Base-by-base conservation (phyloP, 2,797 vertebrate genomes). In the Ciconia nigra region DNA sequence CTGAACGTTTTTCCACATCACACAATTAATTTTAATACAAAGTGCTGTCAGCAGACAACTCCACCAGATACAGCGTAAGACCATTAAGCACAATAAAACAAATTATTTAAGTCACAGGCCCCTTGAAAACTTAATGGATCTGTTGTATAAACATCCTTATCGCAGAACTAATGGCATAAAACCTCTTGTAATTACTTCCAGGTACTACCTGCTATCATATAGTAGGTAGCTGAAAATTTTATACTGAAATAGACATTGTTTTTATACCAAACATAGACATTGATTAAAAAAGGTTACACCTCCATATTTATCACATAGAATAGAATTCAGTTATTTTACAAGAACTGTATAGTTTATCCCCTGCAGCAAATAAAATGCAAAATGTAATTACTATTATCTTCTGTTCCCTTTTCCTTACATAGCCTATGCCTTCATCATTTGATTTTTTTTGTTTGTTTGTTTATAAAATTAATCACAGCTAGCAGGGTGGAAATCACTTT, bases 391-490 rank as follows among this genome's bases (percentile, higher is more conserved):
- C 83, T 90, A 49, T 69, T 74, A 61, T 84, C 71, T 72, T 72
- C 84, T 92, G 89, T 87, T 98, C 96, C 94, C 70, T 95, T 92
- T 97, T 95, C 69, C 93, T 96, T 97, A 93, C 93, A 93, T 91
- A 98, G 98, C 97, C 93, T 86, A 22, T 81, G 91, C 95, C 96
- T 98, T 98, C 94, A 96, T 97, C 96, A 97, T 97, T 97, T 94
- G 92, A 95, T 95, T 98, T 97, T 96, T 91, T 96, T 96, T 98
- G 97, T 96, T 98, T 98, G 98, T 98, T 98, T 98, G 97, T 98
- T 98, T 98, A 98, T 98, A 98, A 98, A 98, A 99, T 99, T 99
- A 99, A 99, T 99, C 98, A 98, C 98, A 99, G 98, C 98, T 98
- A 99, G 99, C 98, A 98, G 98, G 98, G 98, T 94, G 98, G 99